Evolutionary conservation across 2,888 invertebrate genomes (phyloP).

Genomic region (Mechanitis mazaeus): DNA sequence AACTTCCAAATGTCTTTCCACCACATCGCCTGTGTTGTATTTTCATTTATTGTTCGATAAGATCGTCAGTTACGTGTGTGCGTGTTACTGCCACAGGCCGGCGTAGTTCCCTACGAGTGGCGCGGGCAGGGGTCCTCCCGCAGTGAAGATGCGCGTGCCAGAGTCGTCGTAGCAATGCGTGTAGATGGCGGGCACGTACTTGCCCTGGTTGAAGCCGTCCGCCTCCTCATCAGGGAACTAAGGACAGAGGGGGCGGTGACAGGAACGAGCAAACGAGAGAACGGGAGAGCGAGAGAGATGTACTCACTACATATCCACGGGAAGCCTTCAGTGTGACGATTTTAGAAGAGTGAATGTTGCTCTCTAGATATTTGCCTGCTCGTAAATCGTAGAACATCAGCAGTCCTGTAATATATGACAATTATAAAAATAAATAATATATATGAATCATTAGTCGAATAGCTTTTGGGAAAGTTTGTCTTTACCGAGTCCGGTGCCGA

Average conservation of each 20-base stretch:
- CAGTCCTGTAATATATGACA: constrained; percentile 70
- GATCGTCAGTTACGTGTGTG: neutral
- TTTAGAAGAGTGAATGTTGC: constrained; percentile 90
- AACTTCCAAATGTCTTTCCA: too few relatives aligned
- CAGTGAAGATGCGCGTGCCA: constrained; percentile 94
- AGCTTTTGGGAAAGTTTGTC: neutral
- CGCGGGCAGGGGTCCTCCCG: constrained; percentile 95
- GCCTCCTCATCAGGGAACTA: constrained; percentile 92
- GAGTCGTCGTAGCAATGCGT: constrained; percentile 97
- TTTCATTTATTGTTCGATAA: too few relatives aligned
- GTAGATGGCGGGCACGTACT: constrained; percentile 95
- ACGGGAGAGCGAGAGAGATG: neutral
- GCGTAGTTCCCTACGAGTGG: constrained; percentile 96
- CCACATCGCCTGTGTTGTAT: too few relatives aligned
- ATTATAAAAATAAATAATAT: neutral
- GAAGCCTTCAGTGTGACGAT: constrained; percentile 92
- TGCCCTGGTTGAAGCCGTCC: constrained; percentile 88
- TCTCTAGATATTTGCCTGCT: constrained; percentile 93
- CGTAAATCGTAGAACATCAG: constrained; percentile 95
- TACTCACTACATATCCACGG: constrained; percentile 89
- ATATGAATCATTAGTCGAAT: neutral
- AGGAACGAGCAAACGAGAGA: neutral
- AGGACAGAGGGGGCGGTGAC: neutral
- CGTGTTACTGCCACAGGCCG: constrained; percentile 89
- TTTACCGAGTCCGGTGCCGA: constrained; percentile 91